These are phyloP conservation scores for Leptinotarsa defecta DNA, from an alignment of 1,140 invertebrate genomes.

Conservation along the genomic window DNA sequence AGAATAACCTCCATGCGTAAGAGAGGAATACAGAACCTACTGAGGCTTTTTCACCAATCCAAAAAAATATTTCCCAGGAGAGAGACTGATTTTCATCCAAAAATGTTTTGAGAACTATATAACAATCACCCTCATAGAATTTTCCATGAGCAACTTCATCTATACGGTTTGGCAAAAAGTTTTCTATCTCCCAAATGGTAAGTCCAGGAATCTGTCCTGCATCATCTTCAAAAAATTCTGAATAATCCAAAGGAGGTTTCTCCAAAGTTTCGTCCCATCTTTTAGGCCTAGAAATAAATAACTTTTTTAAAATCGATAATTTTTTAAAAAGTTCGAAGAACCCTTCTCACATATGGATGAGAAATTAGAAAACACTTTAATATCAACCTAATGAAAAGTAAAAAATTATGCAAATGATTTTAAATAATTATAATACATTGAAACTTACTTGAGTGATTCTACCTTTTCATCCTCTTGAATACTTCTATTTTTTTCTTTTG, in stretches of 20 bases:
- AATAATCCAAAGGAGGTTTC: conserved; percentile 97
- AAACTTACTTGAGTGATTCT: conserved; percentile 69
- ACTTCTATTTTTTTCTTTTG: conserved; percentile 82
- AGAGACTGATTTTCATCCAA: conserved; percentile 85
- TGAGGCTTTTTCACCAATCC: conserved; percentile 96
- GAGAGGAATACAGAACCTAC: conserved; percentile 61
- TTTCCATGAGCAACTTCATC: conserved; percentile 92
- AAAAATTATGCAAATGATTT: too few species aligned
- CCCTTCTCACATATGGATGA: too few species aligned
- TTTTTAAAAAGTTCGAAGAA: too few species aligned
- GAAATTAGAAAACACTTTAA: too few species aligned
- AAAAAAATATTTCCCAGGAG: conserved; percentile 96
- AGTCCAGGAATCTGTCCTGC: conserved; percentile 89
- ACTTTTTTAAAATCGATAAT: too few species aligned
- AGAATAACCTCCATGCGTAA: neutral
- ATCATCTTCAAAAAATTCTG: conserved; percentile 98
- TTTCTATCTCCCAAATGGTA: conserved; percentile 97
- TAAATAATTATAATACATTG: neutral
- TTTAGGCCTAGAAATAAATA: conserved; percentile 67
- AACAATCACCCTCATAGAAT: conserved; percentile 99
- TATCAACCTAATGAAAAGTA: too few species aligned
- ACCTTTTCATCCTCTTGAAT: conserved; percentile 65
- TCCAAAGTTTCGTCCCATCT: conserved; percentile 93
- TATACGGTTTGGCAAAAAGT: conserved; percentile 95
- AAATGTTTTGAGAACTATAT: conserved; percentile 93